These are phyloP conservation scores for Cenopis cana DNA, from an alignment of 2,888 invertebrate species.

Conservation along the genomic window DNA sequence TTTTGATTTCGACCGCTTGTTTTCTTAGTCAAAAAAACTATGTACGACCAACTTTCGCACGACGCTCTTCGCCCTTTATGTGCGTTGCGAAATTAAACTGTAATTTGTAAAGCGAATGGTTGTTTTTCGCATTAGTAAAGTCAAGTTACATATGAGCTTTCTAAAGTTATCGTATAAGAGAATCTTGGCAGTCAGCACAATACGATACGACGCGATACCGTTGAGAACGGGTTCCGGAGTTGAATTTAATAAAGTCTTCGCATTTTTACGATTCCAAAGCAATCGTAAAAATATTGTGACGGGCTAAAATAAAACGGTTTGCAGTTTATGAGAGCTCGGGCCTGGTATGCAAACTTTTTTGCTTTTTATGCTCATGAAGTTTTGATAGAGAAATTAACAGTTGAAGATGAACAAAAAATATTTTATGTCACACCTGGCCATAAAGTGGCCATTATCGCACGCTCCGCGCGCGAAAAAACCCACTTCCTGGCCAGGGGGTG, in stretches of 20 bases:
- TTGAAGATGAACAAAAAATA: not conserved
- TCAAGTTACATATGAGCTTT: not conserved
- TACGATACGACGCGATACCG: slow-evolving; percentile 29
- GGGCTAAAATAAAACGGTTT: slow-evolving; percentile 57
- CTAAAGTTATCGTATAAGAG: slow-evolving; percentile 14
- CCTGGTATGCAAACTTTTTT: slow-evolving; percentile 9
- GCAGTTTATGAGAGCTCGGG: slow-evolving; percentile 48
- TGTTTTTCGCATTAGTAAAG: not conserved
- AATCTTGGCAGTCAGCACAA: slow-evolving; percentile 31
- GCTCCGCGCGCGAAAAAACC: too few relatives aligned
- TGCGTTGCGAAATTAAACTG: not conserved
- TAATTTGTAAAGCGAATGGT: not conserved
- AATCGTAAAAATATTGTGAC: slow-evolving; percentile 66
- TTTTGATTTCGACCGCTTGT: slow-evolving; percentile 26
- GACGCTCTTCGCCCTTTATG: not conserved
- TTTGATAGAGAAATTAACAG: not conserved
- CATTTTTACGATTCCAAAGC: slow-evolving; percentile 60
- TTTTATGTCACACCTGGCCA: too few relatives aligned
- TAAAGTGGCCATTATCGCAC: too few relatives aligned
- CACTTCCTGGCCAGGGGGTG: too few relatives aligned
- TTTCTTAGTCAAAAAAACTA: slow-evolving; percentile 4
- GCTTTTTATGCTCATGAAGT: not conserved
- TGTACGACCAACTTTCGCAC: slow-evolving; percentile 6
- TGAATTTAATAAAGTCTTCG: slow-evolving; percentile 70
- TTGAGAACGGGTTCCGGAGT: slow-evolving; percentile 54